phyloP scores from a whole-genome alignment of 2,797 vertebrate species.

The Paedocypris micromegethes region DNA sequence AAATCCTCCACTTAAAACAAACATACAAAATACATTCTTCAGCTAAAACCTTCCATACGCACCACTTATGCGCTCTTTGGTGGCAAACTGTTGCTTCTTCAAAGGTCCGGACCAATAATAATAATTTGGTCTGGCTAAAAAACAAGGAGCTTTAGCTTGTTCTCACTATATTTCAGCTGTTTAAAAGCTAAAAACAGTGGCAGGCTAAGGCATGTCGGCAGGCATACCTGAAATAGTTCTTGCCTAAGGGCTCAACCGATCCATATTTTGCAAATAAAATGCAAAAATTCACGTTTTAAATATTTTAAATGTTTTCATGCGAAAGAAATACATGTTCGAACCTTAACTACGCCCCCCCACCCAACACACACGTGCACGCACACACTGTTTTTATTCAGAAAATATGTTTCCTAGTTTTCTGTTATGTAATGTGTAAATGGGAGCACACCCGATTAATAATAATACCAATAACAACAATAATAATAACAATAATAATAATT shows the following conservation, averaged over 20 bases:
- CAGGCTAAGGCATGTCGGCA: conserved; percentile 12
- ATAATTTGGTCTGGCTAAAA: neutral
- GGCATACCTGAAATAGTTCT: conserved; percentile 18
- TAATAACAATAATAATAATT: too few relatives aligned
- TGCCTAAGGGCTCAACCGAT: conserved; percentile 1
- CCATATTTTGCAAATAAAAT: neutral
- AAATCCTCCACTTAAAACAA: conserved; percentile 6
- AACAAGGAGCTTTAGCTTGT: conserved; percentile 1
- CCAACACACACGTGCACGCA: too few relatives aligned
- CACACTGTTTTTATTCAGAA: too few relatives aligned
- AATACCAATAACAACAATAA: too few relatives aligned
- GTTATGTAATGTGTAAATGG: too few relatives aligned
- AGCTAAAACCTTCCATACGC: conserved; percentile 3
- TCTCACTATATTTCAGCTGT: neutral
- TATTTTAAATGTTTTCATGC: conserved; percentile 15
- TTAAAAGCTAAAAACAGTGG: neutral
- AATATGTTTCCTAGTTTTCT: too few relatives aligned
- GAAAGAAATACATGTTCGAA: neutral
- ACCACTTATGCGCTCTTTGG: neutral
- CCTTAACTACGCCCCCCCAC: too few relatives aligned
- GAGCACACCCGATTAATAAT: too few relatives aligned
- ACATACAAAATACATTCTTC: neutral
- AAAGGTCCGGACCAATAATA: neutral
- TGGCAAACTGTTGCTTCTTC: conserved; percentile 9
- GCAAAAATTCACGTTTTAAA: neutral